Conservation (phyloP, 2,797 vertebrate genomes). For the Semotilus atromaculatus region DNA sequence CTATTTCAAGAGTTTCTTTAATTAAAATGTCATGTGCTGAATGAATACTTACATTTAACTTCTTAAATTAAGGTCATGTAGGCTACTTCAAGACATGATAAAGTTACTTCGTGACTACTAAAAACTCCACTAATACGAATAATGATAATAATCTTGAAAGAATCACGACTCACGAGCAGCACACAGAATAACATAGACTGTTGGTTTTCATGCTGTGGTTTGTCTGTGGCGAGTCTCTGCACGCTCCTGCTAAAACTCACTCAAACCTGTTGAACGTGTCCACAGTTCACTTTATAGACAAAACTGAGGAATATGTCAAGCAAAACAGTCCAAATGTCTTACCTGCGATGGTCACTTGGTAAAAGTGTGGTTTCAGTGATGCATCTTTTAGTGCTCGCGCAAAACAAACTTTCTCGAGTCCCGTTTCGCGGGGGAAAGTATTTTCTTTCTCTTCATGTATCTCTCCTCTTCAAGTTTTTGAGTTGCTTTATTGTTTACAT, state of each 20-base stretch:
- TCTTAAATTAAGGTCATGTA: not conserved
- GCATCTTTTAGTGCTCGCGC: slow-evolving; percentile 73
- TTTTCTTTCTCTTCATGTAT: slow-evolving; percentile 49
- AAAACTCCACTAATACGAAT: not conserved
- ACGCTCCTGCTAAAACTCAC: slow-evolving; percentile 60
- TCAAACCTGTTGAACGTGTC: slow-evolving; percentile 54
- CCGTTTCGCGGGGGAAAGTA: slow-evolving; percentile 20
- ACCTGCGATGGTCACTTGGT: slow-evolving; percentile 71
- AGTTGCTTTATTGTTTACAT: not conserved
- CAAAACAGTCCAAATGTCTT: slow-evolving; percentile 40
- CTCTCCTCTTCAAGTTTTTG: slow-evolving; percentile 23
- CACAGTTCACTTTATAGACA: slow-evolving; percentile 29
- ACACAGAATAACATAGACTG: slow-evolving; percentile 54
- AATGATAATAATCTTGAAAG: not conserved
- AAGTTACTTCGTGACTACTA: not conserved
- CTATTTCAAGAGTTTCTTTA: slow-evolving; percentile 7
- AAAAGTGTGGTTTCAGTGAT: slow-evolving; percentile 67
- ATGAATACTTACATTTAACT: not conserved
- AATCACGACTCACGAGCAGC: not conserved
- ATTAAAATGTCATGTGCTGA: slow-evolving; percentile 14
- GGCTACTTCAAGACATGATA: not conserved
- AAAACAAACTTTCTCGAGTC: slow-evolving; percentile 53
- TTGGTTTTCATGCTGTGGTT: slow-evolving; percentile 65
- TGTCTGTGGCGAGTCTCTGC: slow-evolving; percentile 70
- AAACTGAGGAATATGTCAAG: slow-evolving; percentile 9